phyloP scores from a whole-genome alignment of 2,888 invertebrate genomes.

The Tetrapedia diversipes region DNA sequence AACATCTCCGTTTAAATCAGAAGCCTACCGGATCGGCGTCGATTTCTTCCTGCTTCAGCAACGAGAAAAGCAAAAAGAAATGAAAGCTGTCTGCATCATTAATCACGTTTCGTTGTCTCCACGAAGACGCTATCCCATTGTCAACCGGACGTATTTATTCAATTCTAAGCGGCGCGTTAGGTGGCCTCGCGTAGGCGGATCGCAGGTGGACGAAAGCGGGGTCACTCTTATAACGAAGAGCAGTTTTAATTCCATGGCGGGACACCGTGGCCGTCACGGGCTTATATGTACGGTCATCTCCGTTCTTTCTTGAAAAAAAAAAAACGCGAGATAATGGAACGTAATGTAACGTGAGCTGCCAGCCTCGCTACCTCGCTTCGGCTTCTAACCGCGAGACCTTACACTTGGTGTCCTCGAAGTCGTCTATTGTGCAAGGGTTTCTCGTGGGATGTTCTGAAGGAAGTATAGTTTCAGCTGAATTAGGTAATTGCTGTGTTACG shows the following conservation, averaged over 20 bases:
- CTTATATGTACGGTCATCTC: constrained; percentile 48
- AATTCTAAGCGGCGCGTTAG: constrained; percentile 76
- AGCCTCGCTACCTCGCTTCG: constrained; percentile 53
- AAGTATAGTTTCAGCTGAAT: background rate
- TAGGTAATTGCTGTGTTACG: background rate
- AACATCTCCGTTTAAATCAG: background rate
- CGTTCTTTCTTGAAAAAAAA: constrained; percentile 63
- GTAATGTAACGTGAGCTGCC: constrained; percentile 67
- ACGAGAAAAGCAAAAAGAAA: no score
- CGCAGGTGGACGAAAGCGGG: constrained; percentile 56
- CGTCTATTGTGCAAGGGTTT: no score
- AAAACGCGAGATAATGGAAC: constrained; percentile 70
- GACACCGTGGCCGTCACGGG: constrained; percentile 34
- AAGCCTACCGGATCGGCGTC: constrained; percentile 11
- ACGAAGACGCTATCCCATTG: constrained; percentile 76
- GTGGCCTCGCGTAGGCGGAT: constrained; percentile 55
- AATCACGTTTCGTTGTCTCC: constrained; percentile 79
- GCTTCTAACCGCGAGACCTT: constrained; percentile 36
- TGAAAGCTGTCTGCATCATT: constrained; percentile 74
- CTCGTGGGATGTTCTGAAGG: background rate
- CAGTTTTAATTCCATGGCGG: constrained; percentile 53
- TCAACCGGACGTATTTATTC: constrained; percentile 76
- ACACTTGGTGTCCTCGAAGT: constrained; percentile 39
- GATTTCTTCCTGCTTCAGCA: constrained; percentile 26
- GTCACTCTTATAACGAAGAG: constrained; percentile 39